A percentile compares a stretch with the other conserved stretches of the same genome.
Conservation (phyloP, 2,888 invertebrate species). For the Poecilobothrus nobilitatus region DNA sequence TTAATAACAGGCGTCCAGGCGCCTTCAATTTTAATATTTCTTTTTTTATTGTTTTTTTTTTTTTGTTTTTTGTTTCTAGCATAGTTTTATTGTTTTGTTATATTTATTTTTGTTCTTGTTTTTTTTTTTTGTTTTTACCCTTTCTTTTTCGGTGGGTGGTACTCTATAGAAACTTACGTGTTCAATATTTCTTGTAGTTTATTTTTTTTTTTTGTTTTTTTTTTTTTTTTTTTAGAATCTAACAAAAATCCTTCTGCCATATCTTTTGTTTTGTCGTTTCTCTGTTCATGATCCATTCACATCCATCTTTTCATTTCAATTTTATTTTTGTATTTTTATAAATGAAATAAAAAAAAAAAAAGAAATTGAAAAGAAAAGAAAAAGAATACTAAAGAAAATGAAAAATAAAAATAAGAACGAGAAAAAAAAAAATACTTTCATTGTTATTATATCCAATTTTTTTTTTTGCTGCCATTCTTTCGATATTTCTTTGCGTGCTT, state of each 20-base stretch:
- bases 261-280: too few species aligned
- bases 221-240: background rate
- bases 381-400: background rate
- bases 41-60: background rate
- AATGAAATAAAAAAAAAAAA: background rate
- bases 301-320: too few species aligned
- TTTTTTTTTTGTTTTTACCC: background rate
- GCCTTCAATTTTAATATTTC: background rate
- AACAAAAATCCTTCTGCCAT: too few species aligned
- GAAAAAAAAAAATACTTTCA: background rate
- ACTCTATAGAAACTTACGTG: background rate
- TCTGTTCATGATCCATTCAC: too few species aligned
- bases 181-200: background rate
- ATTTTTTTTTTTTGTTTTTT: background rate
- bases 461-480: too few species aligned
- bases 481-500: background rate
- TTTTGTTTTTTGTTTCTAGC: background rate
- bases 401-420: background rate
- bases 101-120: background rate
- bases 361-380: background rate
- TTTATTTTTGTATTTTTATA: too few species aligned
- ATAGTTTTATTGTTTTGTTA: background rate
- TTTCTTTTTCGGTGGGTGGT: too few species aligned
- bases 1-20: background rate
- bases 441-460: background rate